Percentiles rank a stretch among this genome's conserved stretches.
These are phyloP conservation scores for Sarcophilus harrisii DNA, from an alignment of 2,797 vertebrate genomes.

Conservation along the genomic window DNA sequence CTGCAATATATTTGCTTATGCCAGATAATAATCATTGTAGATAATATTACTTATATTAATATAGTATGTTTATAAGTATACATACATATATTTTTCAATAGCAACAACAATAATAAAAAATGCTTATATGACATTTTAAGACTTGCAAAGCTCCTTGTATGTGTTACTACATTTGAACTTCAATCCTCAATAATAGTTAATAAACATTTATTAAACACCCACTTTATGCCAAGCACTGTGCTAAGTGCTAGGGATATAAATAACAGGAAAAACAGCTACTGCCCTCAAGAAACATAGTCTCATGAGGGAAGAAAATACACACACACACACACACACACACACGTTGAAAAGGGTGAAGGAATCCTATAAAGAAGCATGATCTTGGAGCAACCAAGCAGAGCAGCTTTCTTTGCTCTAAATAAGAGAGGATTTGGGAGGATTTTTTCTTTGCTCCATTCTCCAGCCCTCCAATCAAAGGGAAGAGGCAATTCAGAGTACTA, in stretches of 20 bases:
- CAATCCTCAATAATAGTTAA: background rate
- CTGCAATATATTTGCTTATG: background rate
- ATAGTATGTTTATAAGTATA: background rate
- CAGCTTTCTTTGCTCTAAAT: too few relatives aligned
- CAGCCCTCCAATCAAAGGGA: too few relatives aligned
- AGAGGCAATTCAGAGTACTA: too few relatives aligned
- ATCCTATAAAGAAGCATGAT: too few relatives aligned
- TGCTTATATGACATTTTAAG: background rate
- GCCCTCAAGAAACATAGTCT: background rate
- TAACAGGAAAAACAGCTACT: background rate
- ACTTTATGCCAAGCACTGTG: background rate
- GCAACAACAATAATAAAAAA: background rate
- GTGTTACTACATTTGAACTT: background rate
- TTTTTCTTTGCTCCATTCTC: too few relatives aligned
- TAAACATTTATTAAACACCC: background rate
- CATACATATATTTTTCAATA: background rate
- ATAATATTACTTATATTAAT: background rate
- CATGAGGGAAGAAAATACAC: background rate
- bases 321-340: too few relatives aligned
- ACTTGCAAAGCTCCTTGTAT: background rate
- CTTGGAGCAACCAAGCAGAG: too few relatives aligned
- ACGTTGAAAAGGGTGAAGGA: background rate
- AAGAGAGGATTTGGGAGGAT: too few relatives aligned
- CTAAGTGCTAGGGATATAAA: background rate
- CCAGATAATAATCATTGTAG: background rate